phyloP scores from a whole-genome alignment of 2,888 invertebrate genomes.

The Yponomeuta plumbellus region DNA sequence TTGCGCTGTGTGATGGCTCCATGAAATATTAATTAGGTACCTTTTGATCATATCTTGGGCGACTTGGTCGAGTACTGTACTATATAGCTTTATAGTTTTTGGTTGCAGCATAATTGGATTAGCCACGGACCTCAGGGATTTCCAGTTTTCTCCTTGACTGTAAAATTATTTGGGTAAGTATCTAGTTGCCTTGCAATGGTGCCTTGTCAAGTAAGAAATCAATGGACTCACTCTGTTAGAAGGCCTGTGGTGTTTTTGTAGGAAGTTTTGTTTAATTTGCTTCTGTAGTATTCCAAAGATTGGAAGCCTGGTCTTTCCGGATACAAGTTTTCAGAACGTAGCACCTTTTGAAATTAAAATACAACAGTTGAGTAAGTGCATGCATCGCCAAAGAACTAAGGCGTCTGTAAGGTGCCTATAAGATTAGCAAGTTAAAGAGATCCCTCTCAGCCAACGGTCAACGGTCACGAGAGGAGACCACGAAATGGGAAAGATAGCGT shows the following conservation, averaged over 20 bases:
- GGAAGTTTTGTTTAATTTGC: slow-evolving; percentile 4
- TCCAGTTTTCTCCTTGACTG: slow-evolving; percentile 85
- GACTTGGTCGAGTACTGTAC: slow-evolving; percentile 76
- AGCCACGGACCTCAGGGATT: slow-evolving; percentile 80
- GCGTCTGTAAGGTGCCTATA: not conserved
- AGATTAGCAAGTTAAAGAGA: not conserved
- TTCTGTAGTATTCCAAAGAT: slow-evolving; percentile 18
- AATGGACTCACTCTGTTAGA: slow-evolving; percentile 18
- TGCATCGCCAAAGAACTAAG: not conserved
- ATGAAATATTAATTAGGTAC: slow-evolving; percentile 40
- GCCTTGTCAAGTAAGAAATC: not conserved
- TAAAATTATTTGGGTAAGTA: not conserved
- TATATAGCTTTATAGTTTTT: slow-evolving; percentile 78
- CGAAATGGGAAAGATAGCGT: too few species aligned
- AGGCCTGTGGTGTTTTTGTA: slow-evolving; percentile 13
- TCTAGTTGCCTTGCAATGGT: not conserved
- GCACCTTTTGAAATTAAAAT: slow-evolving; percentile 11
- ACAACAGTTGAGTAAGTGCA: not conserved
- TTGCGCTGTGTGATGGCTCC: too few species aligned
- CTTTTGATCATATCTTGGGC: slow-evolving; percentile 77
- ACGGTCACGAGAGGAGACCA: not conserved
- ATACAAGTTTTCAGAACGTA: slow-evolving; percentile 17
- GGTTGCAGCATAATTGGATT: slow-evolving; percentile 83
- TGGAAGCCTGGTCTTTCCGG: slow-evolving; percentile 19
- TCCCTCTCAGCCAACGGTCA: too few species aligned